Conservation (phyloP, 2,113 vertebrate species). For the Poicephalus gulielmi region DNA sequence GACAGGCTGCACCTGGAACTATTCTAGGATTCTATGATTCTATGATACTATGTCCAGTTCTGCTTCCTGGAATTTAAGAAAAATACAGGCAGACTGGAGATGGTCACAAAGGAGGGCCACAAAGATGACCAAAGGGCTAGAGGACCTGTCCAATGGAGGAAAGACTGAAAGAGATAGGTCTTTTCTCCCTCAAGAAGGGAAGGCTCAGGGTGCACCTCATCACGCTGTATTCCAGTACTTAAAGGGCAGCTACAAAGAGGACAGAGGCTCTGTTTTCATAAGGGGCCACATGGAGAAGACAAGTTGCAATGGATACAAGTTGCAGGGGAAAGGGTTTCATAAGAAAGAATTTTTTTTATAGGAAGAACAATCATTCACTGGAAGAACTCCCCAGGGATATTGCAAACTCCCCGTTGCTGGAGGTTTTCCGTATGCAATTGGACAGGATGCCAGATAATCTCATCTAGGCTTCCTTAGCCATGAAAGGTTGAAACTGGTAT, state of each 20-base stretch:
- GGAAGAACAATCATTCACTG: not conserved
- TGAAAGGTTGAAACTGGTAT: not conserved
- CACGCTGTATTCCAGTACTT: not conserved
- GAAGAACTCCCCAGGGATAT: not conserved
- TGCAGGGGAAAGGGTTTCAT: not conserved
- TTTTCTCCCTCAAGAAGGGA: not conserved
- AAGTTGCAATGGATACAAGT: not conserved
- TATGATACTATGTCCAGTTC: not conserved
- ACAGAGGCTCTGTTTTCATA: not conserved
- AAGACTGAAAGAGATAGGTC: not conserved
- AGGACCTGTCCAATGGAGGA: not conserved
- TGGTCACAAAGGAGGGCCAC: not conserved
- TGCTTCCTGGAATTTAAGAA: not conserved
- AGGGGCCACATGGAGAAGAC: not conserved
- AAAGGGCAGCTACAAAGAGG: not conserved
- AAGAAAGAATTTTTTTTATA: not conserved
- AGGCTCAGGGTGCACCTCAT: not conserved
- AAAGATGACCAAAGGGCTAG: not conserved
- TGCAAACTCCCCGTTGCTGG: accelerated
- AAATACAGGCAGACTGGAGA: not conserved
- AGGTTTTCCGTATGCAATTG: not conserved
- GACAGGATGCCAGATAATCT: not conserved
- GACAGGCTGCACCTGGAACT: not conserved
- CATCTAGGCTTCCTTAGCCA: not conserved
- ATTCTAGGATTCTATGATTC: not conserved